phyloP scores from a whole-genome alignment of 2,113 vertebrate genomes.

The Paralichthys olivaceus region DNA sequence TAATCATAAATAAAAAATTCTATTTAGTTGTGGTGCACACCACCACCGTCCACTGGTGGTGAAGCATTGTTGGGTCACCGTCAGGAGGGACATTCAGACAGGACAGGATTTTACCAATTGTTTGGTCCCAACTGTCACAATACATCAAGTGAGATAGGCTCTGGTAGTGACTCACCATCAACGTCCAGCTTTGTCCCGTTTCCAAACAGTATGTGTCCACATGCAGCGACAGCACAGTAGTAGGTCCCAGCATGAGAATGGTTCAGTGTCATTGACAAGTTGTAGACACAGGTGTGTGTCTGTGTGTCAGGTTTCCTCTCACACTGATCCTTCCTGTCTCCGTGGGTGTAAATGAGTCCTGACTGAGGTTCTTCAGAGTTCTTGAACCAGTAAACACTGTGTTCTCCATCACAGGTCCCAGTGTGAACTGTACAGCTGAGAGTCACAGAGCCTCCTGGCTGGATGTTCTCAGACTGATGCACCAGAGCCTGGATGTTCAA shows the following conservation, averaged over 20 bases:
- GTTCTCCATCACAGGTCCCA: conserved; percentile 55
- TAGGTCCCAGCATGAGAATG: conserved; percentile 28
- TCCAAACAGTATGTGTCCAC: conserved; percentile 61
- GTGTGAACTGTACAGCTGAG: conserved; percentile 62
- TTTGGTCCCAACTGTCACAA: background rate
- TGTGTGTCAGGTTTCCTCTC: conserved; percentile 22
- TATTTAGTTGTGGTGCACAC: no score
- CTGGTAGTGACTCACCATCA: conserved; percentile 1
- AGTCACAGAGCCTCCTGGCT: conserved; percentile 52
- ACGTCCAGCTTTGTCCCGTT: conserved; percentile 41
- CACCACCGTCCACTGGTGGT: no score
- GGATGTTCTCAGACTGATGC: conserved; percentile 34
- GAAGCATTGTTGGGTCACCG: no score
- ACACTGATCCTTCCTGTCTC: conserved; percentile 44
- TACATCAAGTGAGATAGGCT: background rate
- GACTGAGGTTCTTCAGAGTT: conserved; percentile 19
- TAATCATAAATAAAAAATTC: no score
- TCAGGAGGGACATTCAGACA: no score
- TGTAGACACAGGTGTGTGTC: conserved; percentile 56
- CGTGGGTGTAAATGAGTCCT: conserved; percentile 58
- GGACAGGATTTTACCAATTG: no score
- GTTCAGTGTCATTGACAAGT: conserved; percentile 27
- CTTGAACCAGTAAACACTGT: conserved; percentile 72
- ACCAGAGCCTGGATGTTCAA: background rate
- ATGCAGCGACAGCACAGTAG: conserved; percentile 58